Percentiles rank a stretch among this genome's conserved stretches.
These are phyloP conservation scores for Sapajus apella DNA, from an alignment of 2,113 vertebrate species.

Conservation along the genomic window DNA sequence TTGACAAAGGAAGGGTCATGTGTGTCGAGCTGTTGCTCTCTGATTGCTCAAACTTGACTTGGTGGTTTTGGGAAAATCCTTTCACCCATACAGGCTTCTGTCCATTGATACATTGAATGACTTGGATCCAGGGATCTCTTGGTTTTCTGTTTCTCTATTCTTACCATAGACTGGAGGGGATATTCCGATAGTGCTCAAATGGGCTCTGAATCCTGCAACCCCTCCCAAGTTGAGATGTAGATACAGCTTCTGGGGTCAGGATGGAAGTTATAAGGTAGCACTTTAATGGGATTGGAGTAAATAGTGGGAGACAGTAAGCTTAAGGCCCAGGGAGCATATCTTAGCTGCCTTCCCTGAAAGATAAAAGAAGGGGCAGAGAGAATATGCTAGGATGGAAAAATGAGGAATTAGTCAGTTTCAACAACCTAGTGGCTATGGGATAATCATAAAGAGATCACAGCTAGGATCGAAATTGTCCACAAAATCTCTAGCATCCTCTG, in stretches of 20 bases:
- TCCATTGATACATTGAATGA: not conserved
- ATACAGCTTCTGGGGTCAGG: slow-evolving; percentile 76
- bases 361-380: slow-evolving; percentile 68
- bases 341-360: slow-evolving; percentile 70
- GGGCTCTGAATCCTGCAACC: slow-evolving; percentile 74
- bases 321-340: slow-evolving; percentile 72
- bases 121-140: not conserved
- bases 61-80: not conserved
- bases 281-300: slow-evolving; percentile 71
- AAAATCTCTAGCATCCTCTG: slow-evolving; percentile 74
- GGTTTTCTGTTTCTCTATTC: not conserved
- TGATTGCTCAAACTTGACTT: not conserved
- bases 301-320: slow-evolving; percentile 71
- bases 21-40: not conserved
- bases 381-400: slow-evolving; percentile 70
- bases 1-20: not conserved
- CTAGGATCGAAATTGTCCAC: slow-evolving; percentile 74
- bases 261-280: slow-evolving; percentile 73
- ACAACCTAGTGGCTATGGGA: slow-evolving; percentile 75
- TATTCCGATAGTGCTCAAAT: not conserved
- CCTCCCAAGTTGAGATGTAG: slow-evolving; percentile 68
- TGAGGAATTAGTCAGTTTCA: slow-evolving; percentile 71
- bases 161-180: not conserved
- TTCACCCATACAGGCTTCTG: not conserved
- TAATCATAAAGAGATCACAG: slow-evolving; percentile 78